These are phyloP conservation scores for Boloria euphrosyne DNA, from an alignment of 2,888 invertebrate genomes.

Conservation along the genomic window DNA sequence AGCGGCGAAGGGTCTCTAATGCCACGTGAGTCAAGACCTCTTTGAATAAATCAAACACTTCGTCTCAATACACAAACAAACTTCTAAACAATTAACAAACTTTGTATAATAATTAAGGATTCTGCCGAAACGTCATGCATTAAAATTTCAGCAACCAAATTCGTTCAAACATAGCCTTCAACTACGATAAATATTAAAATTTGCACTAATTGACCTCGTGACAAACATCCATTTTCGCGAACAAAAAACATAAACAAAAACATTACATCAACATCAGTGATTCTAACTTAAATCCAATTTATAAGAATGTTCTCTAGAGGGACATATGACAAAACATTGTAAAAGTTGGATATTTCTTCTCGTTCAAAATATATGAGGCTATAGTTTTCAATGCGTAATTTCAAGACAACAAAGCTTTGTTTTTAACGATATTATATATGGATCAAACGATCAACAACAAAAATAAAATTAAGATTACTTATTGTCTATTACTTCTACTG, in stretches of 20 bases:
- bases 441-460: too few relatives aligned
- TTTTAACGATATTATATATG: too few relatives aligned
- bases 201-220: slow-evolving; percentile 1
- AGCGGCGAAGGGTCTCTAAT: slow-evolving; percentile 48
- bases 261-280: slow-evolving; percentile 47
- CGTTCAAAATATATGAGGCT: slow-evolving; percentile 42
- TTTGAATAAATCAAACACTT: slow-evolving; percentile 65
- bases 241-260: slow-evolving; percentile 42
- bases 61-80: slow-evolving; percentile 54
- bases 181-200: slow-evolving; percentile 6
- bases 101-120: slow-evolving; percentile 56
- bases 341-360: slow-evolving; percentile 70
- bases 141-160: slow-evolving; percentile 37
- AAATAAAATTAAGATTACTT: too few relatives aligned
- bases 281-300: slow-evolving; percentile 78
- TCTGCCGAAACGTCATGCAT: slow-evolving; percentile 44
- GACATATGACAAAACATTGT: slow-evolving; percentile 69
- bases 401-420: too few relatives aligned
- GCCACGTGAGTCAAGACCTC: slow-evolving; percentile 61
- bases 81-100: slow-evolving; percentile 65
- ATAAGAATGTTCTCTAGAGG: slow-evolving; percentile 72
- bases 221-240: neutral
- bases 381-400: neutral
- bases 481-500: too few relatives aligned
- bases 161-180: slow-evolving; percentile 18